Percentiles rank a stretch among this genome's conserved stretches.
Conservation (phyloP, 2,888 invertebrate species). For the Dugesia japonica region DNA sequence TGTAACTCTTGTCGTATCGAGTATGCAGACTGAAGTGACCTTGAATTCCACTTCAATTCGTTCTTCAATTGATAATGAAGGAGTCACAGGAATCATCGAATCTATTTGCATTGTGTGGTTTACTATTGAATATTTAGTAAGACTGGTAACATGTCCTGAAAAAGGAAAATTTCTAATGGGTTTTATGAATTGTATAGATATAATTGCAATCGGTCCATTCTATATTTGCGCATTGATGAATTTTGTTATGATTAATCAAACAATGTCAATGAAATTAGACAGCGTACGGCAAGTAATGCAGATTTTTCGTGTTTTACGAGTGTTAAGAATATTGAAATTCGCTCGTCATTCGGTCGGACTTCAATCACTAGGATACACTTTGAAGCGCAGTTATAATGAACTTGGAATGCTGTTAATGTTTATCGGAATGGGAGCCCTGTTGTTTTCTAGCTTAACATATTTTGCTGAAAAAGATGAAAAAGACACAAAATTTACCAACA, state of each 20-base stretch:
- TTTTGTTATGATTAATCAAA: neutral
- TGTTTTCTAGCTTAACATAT: constrained; percentile 94
- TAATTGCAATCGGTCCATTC: neutral
- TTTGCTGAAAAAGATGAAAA: constrained; percentile 84
- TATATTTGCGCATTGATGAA: neutral
- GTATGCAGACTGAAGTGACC: neutral
- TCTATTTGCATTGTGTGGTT: neutral
- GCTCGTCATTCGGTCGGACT: constrained; percentile 94
- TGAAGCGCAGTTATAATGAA: constrained; percentile 95
- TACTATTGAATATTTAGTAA: neutral
- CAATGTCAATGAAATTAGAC: constrained; percentile 8
- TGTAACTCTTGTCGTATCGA: neutral
- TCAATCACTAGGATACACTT: constrained; percentile 89
- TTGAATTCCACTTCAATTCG: neutral
- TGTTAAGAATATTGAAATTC: constrained; percentile 48
- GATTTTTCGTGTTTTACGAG: constrained; percentile 70
- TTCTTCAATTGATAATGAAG: neutral
- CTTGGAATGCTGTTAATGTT: constrained; percentile 88
- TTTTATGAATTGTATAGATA: neutral
- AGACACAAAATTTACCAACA: neutral
- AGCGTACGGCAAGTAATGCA: constrained; percentile 61
- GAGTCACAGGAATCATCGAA: neutral
- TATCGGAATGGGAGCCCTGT: constrained; percentile 92
- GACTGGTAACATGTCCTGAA: neutral
- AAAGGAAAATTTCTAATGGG: neutral